phyloP scores from a whole-genome alignment of 2,113 vertebrate species.

The Oxyura jamaicensis region DNA sequence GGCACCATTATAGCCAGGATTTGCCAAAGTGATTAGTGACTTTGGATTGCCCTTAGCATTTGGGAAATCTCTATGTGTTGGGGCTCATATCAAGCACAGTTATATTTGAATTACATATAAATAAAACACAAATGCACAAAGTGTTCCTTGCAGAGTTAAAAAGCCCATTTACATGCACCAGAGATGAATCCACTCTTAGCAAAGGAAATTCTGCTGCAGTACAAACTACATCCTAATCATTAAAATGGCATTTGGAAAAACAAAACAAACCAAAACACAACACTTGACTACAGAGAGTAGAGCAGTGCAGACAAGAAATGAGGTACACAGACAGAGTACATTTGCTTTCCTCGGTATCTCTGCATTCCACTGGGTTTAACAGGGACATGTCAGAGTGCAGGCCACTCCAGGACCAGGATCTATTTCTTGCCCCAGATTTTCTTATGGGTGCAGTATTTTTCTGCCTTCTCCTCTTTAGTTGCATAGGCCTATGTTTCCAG shows the following conservation, averaged over 20 bases:
- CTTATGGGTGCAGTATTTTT: neutral
- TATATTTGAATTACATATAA: constrained; percentile 1
- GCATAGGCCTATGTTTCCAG: neutral
- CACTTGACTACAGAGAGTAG: neutral
- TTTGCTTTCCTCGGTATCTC: neutral
- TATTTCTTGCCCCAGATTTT: neutral
- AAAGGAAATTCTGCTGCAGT: neutral
- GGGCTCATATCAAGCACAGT: neutral
- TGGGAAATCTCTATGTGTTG: neutral
- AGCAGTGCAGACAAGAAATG: neutral
- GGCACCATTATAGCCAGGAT: neutral
- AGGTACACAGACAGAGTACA: accelerated
- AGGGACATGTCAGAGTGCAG: neutral
- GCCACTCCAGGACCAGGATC: neutral
- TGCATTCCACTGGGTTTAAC: neutral
- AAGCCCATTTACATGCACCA: neutral
- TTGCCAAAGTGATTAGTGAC: neutral
- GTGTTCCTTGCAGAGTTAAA: neutral
- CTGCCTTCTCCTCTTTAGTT: neutral
- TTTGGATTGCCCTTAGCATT: constrained; percentile 9
- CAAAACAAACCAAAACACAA: neutral
- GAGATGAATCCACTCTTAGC: neutral
- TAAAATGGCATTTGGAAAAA: neutral
- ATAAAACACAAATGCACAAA: neutral
- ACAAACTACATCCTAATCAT: neutral